phyloP scores from a whole-genome alignment of 2,888 invertebrate species.

The Drosophila neotestacea region DNA sequence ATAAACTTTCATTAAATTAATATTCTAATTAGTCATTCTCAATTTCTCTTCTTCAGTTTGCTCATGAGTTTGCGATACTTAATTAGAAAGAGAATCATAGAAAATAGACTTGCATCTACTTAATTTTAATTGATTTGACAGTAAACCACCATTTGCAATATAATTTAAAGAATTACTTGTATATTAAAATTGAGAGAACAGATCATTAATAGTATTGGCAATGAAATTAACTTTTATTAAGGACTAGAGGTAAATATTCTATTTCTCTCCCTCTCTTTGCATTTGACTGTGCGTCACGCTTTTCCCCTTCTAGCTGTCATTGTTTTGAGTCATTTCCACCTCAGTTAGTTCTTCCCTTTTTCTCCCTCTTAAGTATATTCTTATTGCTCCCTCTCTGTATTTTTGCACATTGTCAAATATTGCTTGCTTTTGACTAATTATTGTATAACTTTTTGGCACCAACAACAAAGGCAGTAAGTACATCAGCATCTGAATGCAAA shows the following conservation, averaged over 20 bases:
- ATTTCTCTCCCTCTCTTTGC: neutral
- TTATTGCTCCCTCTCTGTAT: neutral
- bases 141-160: no score
- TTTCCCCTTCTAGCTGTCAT: neutral
- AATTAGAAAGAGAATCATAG: no score
- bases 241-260: neutral
- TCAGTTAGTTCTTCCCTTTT: neutral
- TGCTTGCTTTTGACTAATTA: slow-evolving; percentile 39
- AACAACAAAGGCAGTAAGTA: slow-evolving; percentile 10
- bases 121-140: no score
- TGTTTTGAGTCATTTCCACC: slow-evolving; percentile 5
- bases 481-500: slow-evolving; percentile 21
- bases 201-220: no score
- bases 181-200: no score
- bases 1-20: no score
- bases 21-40: no score
- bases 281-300: neutral
- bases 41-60: no score
- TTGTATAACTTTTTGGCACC: slow-evolving; percentile 39
- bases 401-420: slow-evolving; percentile 19
- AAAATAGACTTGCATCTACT: no score
- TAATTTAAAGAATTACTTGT: no score
- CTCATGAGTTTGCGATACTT: no score
- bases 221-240: neutral
- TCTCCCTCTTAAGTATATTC: neutral